Evolutionary conservation across 2,888 invertebrate species (phyloP).

Genomic region (Omphaloscelis lunosa): DNA sequence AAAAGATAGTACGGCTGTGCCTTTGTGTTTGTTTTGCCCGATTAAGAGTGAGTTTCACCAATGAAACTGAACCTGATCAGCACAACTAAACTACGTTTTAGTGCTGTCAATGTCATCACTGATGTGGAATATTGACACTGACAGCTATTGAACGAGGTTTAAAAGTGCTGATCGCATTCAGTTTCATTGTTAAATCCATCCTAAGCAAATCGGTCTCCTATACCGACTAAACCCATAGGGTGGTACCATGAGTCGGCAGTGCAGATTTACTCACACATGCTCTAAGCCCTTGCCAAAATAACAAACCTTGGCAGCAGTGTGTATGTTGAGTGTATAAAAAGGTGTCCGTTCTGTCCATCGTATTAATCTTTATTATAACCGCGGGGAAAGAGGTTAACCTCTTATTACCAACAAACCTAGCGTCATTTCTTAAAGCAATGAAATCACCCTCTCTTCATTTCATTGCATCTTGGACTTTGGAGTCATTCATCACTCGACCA

Average conservation of each 20-base stretch:
- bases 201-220: not conserved
- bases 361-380: not conserved
- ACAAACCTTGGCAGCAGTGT: not conserved
- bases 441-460: not conserved
- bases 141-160: no score
- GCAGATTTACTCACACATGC: not conserved
- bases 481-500: constrained; percentile 14
- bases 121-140: no score
- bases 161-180: no score
- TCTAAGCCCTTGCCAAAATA: not conserved
- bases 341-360: not conserved
- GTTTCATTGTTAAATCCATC: not conserved
- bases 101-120: no score
- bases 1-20: no score
- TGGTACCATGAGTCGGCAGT: not conserved
- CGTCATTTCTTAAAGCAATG: not conserved
- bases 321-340: not conserved
- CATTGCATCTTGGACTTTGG: not conserved
- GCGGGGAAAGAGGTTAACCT: no score
- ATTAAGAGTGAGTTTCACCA: not conserved
- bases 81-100: not conserved
- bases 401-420: not conserved
- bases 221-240: not conserved
- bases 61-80: no score
- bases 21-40: no score